Evolutionary conservation across 2,797 vertebrate species (phyloP).

Genomic region (Hafferia zeledoni): DNA sequence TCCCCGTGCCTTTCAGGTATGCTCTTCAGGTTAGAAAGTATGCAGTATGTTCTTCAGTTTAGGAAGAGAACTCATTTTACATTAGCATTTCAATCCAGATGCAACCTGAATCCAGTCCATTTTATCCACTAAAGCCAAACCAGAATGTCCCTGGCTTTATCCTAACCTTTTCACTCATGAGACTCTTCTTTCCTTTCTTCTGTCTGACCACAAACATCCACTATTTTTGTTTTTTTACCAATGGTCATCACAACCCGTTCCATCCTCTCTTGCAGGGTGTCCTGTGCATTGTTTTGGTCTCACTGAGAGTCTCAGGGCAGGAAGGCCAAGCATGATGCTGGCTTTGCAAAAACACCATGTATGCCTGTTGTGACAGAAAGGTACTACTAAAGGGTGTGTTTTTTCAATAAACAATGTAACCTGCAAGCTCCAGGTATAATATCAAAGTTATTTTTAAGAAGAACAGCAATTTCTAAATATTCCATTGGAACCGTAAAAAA

Average conservation of each 20-base stretch:
- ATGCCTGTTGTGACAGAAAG: not conserved
- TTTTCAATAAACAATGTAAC: not conserved
- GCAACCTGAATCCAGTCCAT: not conserved
- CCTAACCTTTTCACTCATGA: not conserved
- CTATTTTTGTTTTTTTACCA: not conserved
- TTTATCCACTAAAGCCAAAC: not conserved
- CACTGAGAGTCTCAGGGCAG: not conserved
- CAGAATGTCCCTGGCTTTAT: not conserved
- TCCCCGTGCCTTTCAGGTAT: not conserved
- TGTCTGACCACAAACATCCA: not conserved
- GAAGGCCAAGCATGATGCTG: not conserved
- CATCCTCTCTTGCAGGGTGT: not conserved
- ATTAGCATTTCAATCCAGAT: not conserved
- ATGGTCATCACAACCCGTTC: not conserved
- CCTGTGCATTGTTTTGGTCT: rapidly evolving
- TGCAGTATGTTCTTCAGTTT: not conserved
- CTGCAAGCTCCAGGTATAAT: not conserved
- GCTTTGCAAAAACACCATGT: not conserved
- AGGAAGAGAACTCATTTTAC: not conserved
- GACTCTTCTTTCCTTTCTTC: not conserved
- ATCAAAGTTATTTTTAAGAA: slow-evolving; percentile 26
- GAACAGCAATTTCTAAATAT: slow-evolving; percentile 22
- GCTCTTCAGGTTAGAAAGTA: not conserved
- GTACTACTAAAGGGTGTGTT: not conserved
- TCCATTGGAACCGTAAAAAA: not conserved